phyloP scores from a whole-genome alignment of 2,797 vertebrate genomes.

The Linurgus olivaceus region DNA sequence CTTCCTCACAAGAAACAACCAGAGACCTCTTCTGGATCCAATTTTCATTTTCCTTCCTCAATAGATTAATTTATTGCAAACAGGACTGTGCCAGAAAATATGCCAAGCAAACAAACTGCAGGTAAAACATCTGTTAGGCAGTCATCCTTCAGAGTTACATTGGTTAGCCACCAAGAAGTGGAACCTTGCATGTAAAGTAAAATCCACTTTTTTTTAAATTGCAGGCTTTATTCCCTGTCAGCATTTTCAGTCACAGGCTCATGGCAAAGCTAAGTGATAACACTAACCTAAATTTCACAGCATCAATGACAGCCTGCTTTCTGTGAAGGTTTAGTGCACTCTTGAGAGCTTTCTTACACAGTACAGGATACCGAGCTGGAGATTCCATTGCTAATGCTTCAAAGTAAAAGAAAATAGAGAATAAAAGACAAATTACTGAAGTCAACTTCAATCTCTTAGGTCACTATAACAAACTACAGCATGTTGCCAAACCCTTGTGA shows the following conservation, averaged over 20 bases:
- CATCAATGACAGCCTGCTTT: conserved; percentile 78
- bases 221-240: neutral
- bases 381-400: conserved; percentile 89
- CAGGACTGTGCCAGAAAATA: neutral
- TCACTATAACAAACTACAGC: neutral
- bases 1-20: neutral
- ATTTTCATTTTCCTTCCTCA: neutral
- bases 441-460: neutral
- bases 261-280: neutral
- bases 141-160: neutral
- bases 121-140: neutral
- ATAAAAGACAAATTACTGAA: neutral
- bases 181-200: neutral
- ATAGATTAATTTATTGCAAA: neutral
- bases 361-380: conserved; percentile 84
- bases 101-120: neutral
- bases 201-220: neutral
- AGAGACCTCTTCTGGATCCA: neutral
- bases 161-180: neutral
- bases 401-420: conserved; percentile 4
- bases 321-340: conserved; percentile 81
- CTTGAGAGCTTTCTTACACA: conserved; percentile 88
- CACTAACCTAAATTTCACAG: conserved; percentile 83
- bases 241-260: neutral
- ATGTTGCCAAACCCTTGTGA: neutral